Conservation (phyloP, 2,113 vertebrate species). For the Chitala chitala region DNA sequence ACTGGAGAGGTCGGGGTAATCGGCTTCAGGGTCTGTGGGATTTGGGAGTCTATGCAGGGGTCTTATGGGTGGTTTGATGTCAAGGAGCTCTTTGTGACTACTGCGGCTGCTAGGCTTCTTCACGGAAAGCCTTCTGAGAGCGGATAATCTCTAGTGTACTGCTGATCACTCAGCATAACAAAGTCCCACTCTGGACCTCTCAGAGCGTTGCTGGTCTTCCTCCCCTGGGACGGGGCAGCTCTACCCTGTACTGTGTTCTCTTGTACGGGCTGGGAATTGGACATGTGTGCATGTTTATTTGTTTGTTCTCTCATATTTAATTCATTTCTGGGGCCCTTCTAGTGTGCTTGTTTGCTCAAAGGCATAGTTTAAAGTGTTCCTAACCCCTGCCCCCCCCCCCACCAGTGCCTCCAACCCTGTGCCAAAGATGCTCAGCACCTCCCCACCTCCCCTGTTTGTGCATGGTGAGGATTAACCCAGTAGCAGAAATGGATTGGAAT, state of each 20-base stretch:
- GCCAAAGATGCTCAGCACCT: slow-evolving; percentile 17
- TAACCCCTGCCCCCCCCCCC: too few relatives aligned
- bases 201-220: not conserved
- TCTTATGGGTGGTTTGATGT: slow-evolving; percentile 18
- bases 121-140: slow-evolving; percentile 10
- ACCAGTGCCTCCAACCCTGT: too few relatives aligned
- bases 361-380: too few relatives aligned
- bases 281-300: not conserved
- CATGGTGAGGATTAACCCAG: slow-evolving; percentile 37
- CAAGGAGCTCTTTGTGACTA: slow-evolving; percentile 18
- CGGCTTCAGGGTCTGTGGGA: slow-evolving; percentile 1
- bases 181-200: not conserved
- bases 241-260: not conserved
- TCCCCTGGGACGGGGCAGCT: too few relatives aligned
- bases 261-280: not conserved
- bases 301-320: not conserved
- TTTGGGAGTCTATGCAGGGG: not conserved
- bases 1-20: not conserved
- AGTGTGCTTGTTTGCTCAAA: too few relatives aligned
- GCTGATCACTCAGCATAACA: slow-evolving; percentile 3
- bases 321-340: not conserved
- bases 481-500: slow-evolving; percentile 32
- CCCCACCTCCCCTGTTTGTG: slow-evolving; percentile 8
- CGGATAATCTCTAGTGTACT: slow-evolving; percentile 10
- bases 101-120: not conserved